Evolutionary conservation across 2,888 invertebrate genomes (phyloP), one percentile per base, ranked within the genome.

Genomic region (Latrodectus hesperus): DNA sequence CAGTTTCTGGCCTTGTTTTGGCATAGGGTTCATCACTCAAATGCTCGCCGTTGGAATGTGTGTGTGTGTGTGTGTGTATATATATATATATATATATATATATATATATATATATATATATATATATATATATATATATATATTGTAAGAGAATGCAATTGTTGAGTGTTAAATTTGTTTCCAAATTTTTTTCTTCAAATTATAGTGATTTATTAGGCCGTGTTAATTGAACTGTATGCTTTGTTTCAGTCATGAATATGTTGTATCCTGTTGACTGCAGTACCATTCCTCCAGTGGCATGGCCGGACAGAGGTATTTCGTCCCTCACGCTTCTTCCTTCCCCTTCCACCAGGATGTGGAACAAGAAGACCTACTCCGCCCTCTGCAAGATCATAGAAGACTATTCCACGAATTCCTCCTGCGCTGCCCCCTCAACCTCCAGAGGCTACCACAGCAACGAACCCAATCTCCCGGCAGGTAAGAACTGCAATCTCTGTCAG

Each of bases 401-500:
- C 53, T 86, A 81, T 52, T 80, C 83, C 12, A 49, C 52, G n/a
- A 68, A 76, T 12, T 38, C 38, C 16, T 22, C 77, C 53, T 65
- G 52, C 38, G 51, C 64, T n/a, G 8, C 26, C 38, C 22, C 64
- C 14, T 65, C 64, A 14, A 26, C 65, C 9, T 38, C 65, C 16
- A 52, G 52, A 10, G 38, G 8, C 22, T 22, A 17, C 9, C 51
- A 68, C 22, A 65, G 53, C 49, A 72, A 76, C 14, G 86, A 86
- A 52, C 77, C 86, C 11, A 60, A 65, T 49, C 17, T 86, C 10
- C 86, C 86, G 49, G 51, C 17, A 65, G 86, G 86, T 86, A 55
- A 68, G 65, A 51, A 38, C 11, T 12, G 11, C 17, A 10, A 49
- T 67, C 10, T 38, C 38, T 10, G n/a, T 17, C 22, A 14, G 6